Evolutionary conservation across 1,140 invertebrate species (phyloP), one percentile per base, ranked within the genome.

Genomic region (Pollicipes pollicipes): DNA sequence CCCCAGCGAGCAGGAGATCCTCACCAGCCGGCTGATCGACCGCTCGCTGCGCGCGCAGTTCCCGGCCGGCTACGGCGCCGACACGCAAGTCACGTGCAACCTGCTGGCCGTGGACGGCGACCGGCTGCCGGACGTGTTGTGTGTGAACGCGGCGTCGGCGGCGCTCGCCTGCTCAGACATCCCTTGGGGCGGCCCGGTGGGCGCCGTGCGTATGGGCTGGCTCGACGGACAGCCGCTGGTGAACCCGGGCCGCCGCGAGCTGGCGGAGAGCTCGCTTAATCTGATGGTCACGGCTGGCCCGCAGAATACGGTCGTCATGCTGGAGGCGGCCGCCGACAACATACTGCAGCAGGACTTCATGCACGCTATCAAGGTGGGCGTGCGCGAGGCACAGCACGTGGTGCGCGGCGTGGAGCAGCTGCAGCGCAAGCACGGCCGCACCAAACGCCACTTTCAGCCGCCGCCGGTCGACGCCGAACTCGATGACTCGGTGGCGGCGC

Each of bases 81-180:
- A 74, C 35, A 74, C 80, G 63, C 75, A 84, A 78, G 74, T 94
- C 68, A 83, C 95, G 72, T 98, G 95, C 81, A 98, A 98, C 79
- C 87, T 97, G 78, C 77, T 99, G 37, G 89, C 95, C 0, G 84
- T 95, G 30, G 96, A 98, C 82, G 86, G 90, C 1, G 79, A 87
- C 0, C 88, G 96, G 78, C 88, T 91, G 76, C 92, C 95, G 0
- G 95, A 97, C 80, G 83, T 98, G 2, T 77, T 95, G 0, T 86
- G 90, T 28, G 95, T 99, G 31, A 99, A 99, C 85, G 94, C 91
- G 68, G 94, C 96, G 0, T 96, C 95, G 66, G 88, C 94, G 37
- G 90, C 96, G 21, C 79, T 98, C n/a, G 84, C 88, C 16, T 72
- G 98, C 26, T 98, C 95, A n/a, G 90, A 96, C 80, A 93, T 98